Conservation (phyloP, 2,797 vertebrate species). For the Gymnothorax reevesii region DNA sequence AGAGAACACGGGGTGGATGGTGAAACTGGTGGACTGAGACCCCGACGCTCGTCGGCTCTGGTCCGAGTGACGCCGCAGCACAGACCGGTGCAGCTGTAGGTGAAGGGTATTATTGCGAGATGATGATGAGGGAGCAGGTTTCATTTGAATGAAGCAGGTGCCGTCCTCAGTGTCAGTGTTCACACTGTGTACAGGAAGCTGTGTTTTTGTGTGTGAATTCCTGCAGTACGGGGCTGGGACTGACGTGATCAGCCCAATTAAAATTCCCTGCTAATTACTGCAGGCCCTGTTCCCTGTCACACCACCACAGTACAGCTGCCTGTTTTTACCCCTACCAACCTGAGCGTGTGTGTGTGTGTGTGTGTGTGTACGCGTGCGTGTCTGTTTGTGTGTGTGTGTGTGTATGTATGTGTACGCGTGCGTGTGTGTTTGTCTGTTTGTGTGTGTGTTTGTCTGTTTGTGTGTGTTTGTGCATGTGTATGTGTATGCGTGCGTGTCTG, state of each 20-base stretch:
- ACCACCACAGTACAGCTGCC: conserved; percentile 63
- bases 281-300: conserved; percentile 64
- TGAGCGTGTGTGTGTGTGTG: neutral
- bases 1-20: neutral
- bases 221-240: conserved; percentile 77
- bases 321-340: neutral
- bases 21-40: too few species aligned
- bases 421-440: neutral
- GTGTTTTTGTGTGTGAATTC: conserved; percentile 49
- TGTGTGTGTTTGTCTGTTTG: neutral
- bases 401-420: neutral
- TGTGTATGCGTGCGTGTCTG: neutral
- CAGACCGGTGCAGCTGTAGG: conserved; percentile 21
- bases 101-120: conserved; percentile 56
- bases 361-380: neutral
- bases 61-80: too few species aligned
- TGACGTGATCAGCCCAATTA: conserved; percentile 82
- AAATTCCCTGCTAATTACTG: conserved; percentile 78
- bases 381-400: neutral
- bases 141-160: conserved; percentile 64
- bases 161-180: conserved; percentile 65
- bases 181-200: conserved; percentile 63
- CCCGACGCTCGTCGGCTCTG: too few species aligned
- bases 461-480: too few species aligned
- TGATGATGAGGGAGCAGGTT: conserved; percentile 58